phyloP scores from a whole-genome alignment of 2,113 vertebrate genomes.

The Perccottus glenii region DNA sequence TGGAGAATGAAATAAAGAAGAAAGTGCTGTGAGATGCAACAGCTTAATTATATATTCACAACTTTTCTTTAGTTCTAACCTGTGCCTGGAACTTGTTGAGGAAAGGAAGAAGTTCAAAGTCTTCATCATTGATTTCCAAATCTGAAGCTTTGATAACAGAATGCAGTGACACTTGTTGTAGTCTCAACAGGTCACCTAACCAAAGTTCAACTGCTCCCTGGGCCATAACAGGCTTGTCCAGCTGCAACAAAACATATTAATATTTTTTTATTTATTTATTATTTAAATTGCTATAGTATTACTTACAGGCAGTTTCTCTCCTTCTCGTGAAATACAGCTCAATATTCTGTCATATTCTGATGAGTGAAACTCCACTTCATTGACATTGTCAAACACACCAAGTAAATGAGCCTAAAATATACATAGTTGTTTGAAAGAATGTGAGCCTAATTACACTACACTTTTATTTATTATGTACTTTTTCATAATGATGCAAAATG shows the following conservation, averaged over 20 bases:
- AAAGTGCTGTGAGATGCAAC: no score
- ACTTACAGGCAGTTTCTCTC: conserved; percentile 7
- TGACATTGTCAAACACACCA: conserved; percentile 96
- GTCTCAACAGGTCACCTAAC: conserved; percentile 91
- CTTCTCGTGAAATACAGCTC: background rate
- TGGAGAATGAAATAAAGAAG: no score
- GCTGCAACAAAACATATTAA: conserved; percentile 83
- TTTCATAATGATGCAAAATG: background rate
- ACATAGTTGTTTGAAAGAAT: background rate
- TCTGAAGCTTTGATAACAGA: conserved; percentile 88
- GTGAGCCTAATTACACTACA: conserved; percentile 79
- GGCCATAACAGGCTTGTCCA: conserved; percentile 88
- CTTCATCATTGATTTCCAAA: conserved; percentile 79
- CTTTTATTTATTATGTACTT: background rate
- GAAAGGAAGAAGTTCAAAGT: conserved; percentile 83
- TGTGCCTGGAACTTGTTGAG: conserved; percentile 86
- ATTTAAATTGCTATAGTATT: conserved; percentile 66
- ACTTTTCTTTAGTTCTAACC: conserved; percentile 66
- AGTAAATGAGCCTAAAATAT: conserved; percentile 84
- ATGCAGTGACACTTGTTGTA: conserved; percentile 90
- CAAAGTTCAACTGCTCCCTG: conserved; percentile 95
- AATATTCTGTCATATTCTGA: conserved; percentile 75
- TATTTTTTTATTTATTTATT: conserved; percentile 85
- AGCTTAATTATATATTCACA: no score
- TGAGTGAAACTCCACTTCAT: conserved; percentile 88